phyloP scores from a whole-genome alignment of 2,888 invertebrate species.

The Lepetodrilus schrolli region DNA sequence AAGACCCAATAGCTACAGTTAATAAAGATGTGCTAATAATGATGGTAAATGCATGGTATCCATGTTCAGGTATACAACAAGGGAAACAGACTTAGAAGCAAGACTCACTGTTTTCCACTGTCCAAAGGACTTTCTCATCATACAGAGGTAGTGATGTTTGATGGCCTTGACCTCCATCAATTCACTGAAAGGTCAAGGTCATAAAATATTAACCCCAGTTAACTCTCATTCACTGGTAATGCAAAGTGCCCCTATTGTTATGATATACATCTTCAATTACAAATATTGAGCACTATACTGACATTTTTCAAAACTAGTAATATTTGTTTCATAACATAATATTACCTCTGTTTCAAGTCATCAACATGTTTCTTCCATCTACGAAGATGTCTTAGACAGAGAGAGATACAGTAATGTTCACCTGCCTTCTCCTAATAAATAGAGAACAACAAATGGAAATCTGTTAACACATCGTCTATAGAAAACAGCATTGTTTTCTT shows the following conservation, averaged over 20 bases:
- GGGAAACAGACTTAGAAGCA: no score
- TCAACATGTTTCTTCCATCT: slow-evolving; percentile 48
- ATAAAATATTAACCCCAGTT: no score
- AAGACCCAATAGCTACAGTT: no score
- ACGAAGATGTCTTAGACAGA: slow-evolving; percentile 42
- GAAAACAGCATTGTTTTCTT: background rate
- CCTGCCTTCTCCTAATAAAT: slow-evolving; percentile 47
- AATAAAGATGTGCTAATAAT: no score
- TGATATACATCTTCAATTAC: no score
- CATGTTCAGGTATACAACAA: no score
- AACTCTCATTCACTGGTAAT: no score
- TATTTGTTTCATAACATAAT: no score
- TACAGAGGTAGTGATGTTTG: slow-evolving; percentile 45
- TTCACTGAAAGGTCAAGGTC: slow-evolving; percentile 54
- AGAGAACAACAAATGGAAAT: background rate
- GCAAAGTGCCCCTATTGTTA: no score
- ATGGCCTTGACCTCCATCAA: slow-evolving; percentile 51
- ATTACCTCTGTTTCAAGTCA: slow-evolving; percentile 51
- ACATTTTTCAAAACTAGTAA: no score
- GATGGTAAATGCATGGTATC: no score
- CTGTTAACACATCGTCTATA: background rate
- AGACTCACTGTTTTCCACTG: slow-evolving; percentile 46
- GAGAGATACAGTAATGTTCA: slow-evolving; percentile 45
- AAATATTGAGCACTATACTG: no score
- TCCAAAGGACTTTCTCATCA: slow-evolving; percentile 41